These are phyloP conservation scores for Hyposoter dolosus DNA, from an alignment of 2,888 invertebrate genomes.

Conservation along the genomic window DNA sequence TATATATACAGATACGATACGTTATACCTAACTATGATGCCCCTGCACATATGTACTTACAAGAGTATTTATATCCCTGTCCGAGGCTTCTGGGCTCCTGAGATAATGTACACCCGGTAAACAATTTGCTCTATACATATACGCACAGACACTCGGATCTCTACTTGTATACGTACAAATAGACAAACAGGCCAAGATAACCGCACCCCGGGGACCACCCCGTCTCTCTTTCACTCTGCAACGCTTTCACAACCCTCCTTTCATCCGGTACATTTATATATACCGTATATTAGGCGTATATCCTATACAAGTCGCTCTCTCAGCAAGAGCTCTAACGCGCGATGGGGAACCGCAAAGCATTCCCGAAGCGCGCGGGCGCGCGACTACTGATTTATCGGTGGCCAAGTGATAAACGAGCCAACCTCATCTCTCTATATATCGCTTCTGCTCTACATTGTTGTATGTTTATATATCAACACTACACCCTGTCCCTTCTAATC, in stretches of 20 bases:
- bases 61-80: slow-evolving; percentile 78
- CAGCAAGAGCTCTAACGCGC: slow-evolving; percentile 81
- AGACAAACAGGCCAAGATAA: slow-evolving; percentile 77
- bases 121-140: slow-evolving; percentile 50
- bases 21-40: slow-evolving; percentile 54
- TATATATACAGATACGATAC: slow-evolving; percentile 7
- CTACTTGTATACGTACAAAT: slow-evolving; percentile 6
- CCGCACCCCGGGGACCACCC: slow-evolving; percentile 80
- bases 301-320: slow-evolving; percentile 70
- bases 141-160: not conserved
- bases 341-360: slow-evolving; percentile 83
- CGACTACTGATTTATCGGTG: slow-evolving; percentile 82
- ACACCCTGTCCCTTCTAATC: slow-evolving; percentile 21
- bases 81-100: slow-evolving; percentile 69
- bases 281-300: slow-evolving; percentile 57
- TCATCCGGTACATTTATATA: slow-evolving; percentile 21
- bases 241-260: slow-evolving; percentile 47
- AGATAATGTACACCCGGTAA: slow-evolving; percentile 83
- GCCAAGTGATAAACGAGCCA: slow-evolving; percentile 81
- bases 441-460: slow-evolving; percentile 49
- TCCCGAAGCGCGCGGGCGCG: slow-evolving; percentile 69
- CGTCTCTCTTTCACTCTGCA: slow-evolving; percentile 51
- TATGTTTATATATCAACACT: slow-evolving; percentile 37
- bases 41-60: slow-evolving; percentile 68
- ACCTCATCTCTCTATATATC: slow-evolving; percentile 78